Evolutionary conservation across 2,797 vertebrate species (phyloP), one percentile per base, ranked within the genome.

Genomic region (Masticophis lateralis): DNA sequence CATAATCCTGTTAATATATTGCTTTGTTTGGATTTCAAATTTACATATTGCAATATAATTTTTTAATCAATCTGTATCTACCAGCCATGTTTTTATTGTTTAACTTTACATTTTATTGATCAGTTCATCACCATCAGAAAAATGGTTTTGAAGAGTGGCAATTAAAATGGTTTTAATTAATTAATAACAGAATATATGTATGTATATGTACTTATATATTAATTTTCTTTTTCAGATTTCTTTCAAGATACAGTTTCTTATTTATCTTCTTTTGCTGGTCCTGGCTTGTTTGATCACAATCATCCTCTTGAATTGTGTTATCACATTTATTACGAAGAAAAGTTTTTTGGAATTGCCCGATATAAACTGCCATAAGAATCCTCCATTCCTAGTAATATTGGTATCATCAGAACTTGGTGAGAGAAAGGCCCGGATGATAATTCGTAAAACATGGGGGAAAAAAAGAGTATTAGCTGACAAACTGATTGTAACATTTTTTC

Each of bases 331-430:
- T 61, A 95, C 93, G 91, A 97, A 87, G 27, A 20, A 55, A 0
- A 4, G 18, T 0, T 98, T 98, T 94, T 96, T 87, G 0, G 95
- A 95, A 92, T 94, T 98, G 28, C 98, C 98, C 0, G 93, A 96
- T 0, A 0, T 79, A 0, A 94, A 98, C n/a, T 98, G 98, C 63
- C 66, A 25, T 27, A 94, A 55, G 37, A 79, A 95, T 2, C 96
- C 98, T 0, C 98, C 98, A 3, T 98, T 98, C 94, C 96, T 98
- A 0, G 28, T 98, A 3, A 94, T 98, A 66, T 97, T 98, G 0
- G 97, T 98, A 92, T 95, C 98, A 0, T 98, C 97, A 0, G 96
- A 97, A 0, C 92, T n/a, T 0, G 69, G 74, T 1, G 93, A 97
- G 3, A 0, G 16, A 0, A 16, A 91, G 0, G 95, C 96, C 3